Evolutionary conservation across 2,888 invertebrate species (phyloP), one percentile per base, ranked within the genome.

Genomic region (Gari tellinella): DNA sequence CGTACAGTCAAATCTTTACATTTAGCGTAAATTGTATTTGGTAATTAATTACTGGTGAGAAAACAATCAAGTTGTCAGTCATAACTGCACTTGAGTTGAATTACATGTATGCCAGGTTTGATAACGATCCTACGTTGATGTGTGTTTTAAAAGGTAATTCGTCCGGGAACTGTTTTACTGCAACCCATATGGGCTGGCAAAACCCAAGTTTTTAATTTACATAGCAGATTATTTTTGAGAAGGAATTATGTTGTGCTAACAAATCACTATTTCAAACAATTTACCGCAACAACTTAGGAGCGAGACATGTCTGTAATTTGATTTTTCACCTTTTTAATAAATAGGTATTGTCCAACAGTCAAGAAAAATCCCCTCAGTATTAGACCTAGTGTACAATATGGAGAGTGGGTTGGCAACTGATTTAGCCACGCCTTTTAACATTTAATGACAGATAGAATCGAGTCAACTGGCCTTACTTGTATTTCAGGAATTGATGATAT

Each of bases 361-460:
- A 8, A 14, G 43, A 43, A 43, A 43, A 43, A 43, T 19, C 17
- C 43, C n/a, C 19, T 43, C n/a, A 43, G n/a, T 43, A 43, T 8
- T 17, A n/a, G 43, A 43, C 19, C 43, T 43, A 19, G 4, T 43
- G 19, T 8, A 43, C n/a, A 43, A 19, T 43, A 43, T 17, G n/a
- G 43, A 43, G n/a, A 43, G 43, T 43, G 43, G 43, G 4, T 43
- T 43, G n/a, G 43, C n/a, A n/a, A 43, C 17, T 43, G n/a, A n/a
- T 43, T 43, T 43, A 8, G 43, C 43, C 4, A 43, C 43, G 12
- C 17, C 31, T 31, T 31, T 31, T 17, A 43, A 19, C 43, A 43
- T 19, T 43, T 43, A 8, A 43, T 43, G 43, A 14, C 19, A 8
- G n/a, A 43, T 43, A 43, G 31, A 31, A 31, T 31, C 31, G 10